phyloP scores from a whole-genome alignment of 2,888 invertebrate species.

The Lasioglossum marginatum region DNA sequence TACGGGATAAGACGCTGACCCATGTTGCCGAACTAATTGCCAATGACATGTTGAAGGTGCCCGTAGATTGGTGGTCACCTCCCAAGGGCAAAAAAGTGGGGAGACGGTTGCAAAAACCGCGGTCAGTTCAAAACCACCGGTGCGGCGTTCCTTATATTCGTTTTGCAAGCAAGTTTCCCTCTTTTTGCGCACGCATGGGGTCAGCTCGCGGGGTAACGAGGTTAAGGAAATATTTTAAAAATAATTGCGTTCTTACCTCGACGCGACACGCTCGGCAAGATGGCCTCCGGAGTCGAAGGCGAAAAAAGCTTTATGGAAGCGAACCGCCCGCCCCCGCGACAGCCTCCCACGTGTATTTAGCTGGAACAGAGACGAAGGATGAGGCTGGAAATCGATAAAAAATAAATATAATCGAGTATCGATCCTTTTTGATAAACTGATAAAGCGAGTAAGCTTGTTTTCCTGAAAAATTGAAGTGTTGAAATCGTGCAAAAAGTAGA shows the following conservation, averaged over 20 bases:
- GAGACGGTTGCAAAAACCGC: constrained; percentile 64
- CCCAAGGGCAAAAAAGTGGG: constrained; percentile 21
- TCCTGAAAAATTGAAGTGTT: not conserved
- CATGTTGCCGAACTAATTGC: constrained; percentile 21
- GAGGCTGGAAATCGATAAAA: not conserved
- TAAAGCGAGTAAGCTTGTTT: not conserved
- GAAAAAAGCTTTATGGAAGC: constrained; percentile 50
- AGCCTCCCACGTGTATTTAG: constrained; percentile 47
- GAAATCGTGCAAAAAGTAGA: not conserved
- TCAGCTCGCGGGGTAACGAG: constrained; percentile 81
- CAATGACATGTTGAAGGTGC: constrained; percentile 29
- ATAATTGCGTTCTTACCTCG: constrained; percentile 82
- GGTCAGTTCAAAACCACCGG: constrained; percentile 76
- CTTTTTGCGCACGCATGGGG: constrained; percentile 65
- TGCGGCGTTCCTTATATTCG: constrained; percentile 76
- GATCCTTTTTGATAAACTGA: not conserved
- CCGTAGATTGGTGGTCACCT: constrained; percentile 61
- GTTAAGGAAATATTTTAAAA: constrained; percentile 84
- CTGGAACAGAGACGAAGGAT: not conserved
- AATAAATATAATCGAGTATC: constrained; percentile 1
- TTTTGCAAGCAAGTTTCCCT: constrained; percentile 63
- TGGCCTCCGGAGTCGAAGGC: constrained; percentile 36
- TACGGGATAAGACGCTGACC: not conserved
- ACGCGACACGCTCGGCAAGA: constrained; percentile 57
- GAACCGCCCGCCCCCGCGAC: constrained; percentile 46